Evolutionary conservation across 1,140 invertebrate genomes (phyloP).

Genomic region (Maniola jurtina): DNA sequence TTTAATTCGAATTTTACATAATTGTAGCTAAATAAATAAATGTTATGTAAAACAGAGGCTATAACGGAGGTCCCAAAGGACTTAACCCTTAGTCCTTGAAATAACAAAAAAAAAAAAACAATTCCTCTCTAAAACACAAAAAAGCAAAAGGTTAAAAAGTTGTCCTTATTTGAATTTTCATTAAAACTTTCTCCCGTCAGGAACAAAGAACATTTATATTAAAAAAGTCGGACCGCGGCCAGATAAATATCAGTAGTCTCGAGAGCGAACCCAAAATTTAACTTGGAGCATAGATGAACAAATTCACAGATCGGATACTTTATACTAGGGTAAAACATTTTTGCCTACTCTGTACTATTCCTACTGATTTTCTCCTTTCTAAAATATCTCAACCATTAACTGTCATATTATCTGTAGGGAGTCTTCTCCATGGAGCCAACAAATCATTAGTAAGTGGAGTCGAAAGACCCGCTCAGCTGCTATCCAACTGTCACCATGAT

Average conservation of each 20-base stretch:
- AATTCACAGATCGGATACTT: constrained; percentile 37
- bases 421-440: constrained; percentile 28
- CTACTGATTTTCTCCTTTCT: too few relatives aligned
- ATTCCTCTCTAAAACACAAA: constrained; percentile 60
- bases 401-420: constrained; percentile 22
- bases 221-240: constrained; percentile 75
- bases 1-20: background rate
- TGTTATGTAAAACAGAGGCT: constrained; percentile 19
- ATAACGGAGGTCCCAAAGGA: constrained; percentile 24
- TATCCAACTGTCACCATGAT: constrained; percentile 45
- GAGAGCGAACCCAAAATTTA: constrained; percentile 72
- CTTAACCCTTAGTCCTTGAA: constrained; percentile 49
- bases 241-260: constrained; percentile 78
- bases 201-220: constrained; percentile 79
- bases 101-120: constrained; percentile 73
- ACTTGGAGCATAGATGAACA: constrained; percentile 54
- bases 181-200: constrained; percentile 78
- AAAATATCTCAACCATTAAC: too few relatives aligned
- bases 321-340: background rate
- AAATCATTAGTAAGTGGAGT: constrained; percentile 57
- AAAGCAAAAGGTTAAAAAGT: constrained; percentile 75
- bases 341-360: background rate
- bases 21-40: background rate
- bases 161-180: constrained; percentile 79
- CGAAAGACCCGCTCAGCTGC: constrained; percentile 56